Conservation (phyloP, 2,797 vertebrate species). For the Cheirogaleus major region DNA sequence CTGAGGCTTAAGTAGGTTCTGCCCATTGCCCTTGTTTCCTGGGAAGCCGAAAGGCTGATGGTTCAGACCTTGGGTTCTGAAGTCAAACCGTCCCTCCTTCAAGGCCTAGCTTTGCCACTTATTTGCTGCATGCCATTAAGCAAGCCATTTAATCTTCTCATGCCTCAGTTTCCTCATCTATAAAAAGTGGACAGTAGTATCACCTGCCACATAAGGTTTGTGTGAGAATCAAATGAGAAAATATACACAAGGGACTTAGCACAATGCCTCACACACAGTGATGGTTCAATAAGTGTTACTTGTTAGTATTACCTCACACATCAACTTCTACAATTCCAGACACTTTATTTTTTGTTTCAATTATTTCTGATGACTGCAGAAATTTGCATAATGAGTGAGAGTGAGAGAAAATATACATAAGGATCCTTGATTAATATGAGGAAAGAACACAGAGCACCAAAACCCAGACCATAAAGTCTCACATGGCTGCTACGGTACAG, state of each 20-base stretch:
- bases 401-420: background rate
- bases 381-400: background rate
- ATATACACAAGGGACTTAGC: background rate
- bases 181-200: background rate
- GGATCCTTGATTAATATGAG: background rate
- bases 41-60: background rate
- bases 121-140: background rate
- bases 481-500: background rate
- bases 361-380: background rate
- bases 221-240: slow-evolving; percentile 14
- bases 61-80: background rate
- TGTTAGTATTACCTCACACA: background rate
- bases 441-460: background rate
- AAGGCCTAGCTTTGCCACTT: background rate
- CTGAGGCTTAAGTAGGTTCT: background rate
- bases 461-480: background rate
- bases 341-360: slow-evolving; percentile 11
- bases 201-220: background rate
- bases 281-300: background rate
- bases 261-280: background rate
- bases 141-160: background rate
- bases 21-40: background rate
- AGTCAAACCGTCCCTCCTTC: background rate
- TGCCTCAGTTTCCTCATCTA: background rate
- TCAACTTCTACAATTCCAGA: background rate